phyloP scores from a whole-genome alignment of 2,888 invertebrate genomes.

The Mamestra brassicae region DNA sequence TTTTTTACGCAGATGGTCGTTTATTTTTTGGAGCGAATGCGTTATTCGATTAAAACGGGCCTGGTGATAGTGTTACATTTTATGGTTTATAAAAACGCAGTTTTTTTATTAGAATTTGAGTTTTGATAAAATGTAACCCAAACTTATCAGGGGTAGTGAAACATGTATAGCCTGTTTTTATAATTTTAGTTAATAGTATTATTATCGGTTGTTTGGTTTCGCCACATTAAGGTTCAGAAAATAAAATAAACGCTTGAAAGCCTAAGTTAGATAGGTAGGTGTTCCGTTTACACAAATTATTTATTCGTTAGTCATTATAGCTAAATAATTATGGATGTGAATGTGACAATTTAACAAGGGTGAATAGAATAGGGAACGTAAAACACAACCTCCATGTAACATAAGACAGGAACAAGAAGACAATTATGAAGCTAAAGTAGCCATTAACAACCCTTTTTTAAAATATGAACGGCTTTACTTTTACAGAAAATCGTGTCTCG shows the following conservation, averaged over 20 bases:
- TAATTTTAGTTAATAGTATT: background rate
- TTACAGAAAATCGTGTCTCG: no score
- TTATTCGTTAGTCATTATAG: no score
- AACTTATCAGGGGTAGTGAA: background rate
- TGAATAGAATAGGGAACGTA: no score
- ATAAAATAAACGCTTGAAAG: background rate
- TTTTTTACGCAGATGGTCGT: conserved; percentile 26
- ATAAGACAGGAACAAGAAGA: no score
- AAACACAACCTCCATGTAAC: no score
- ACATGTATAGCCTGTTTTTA: background rate
- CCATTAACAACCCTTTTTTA: no score
- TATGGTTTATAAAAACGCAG: background rate
- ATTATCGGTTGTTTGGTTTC: background rate
- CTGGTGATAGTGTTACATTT: background rate
- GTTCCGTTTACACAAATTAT: no score
- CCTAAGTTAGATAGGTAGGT: background rate
- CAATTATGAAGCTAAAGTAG: no score
- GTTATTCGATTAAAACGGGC: background rate
- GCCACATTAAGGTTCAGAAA: no score
- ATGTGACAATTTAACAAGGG: no score
- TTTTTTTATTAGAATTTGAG: background rate
- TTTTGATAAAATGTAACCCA: background rate
- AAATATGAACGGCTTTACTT: no score
- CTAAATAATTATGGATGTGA: no score
- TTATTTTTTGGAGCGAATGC: conserved; percentile 27